Conservation (phyloP, 1,140 invertebrate species). For the Hetaerina americana region DNA sequence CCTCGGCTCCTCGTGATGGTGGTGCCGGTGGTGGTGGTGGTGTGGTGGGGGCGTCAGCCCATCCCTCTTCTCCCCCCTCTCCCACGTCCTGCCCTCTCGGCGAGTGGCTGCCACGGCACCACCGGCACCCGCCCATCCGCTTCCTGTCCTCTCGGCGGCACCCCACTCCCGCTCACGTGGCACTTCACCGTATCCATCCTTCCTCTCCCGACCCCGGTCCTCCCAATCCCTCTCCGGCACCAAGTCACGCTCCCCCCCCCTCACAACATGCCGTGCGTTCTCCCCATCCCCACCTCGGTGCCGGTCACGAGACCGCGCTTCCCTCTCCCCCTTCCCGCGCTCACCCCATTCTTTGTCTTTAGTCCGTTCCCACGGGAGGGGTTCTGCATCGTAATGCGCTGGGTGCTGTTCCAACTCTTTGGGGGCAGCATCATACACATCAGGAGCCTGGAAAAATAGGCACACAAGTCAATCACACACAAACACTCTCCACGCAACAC, state of each 20-base stretch:
- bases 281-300: slow-evolving; percentile 23
- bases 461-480: too few species aligned
- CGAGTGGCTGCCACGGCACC: slow-evolving; percentile 2
- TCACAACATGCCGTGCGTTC: slow-evolving; percentile 22
- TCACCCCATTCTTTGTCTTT: slow-evolving; percentile 28
- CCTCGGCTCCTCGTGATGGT: slow-evolving; percentile 14
- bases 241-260: slow-evolving; percentile 20
- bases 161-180: slow-evolving; percentile 29
- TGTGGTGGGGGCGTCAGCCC: slow-evolving; percentile 13
- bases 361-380: slow-evolving; percentile 11
- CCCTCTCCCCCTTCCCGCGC: slow-evolving; percentile 22
- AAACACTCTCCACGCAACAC: too few species aligned
- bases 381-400: slow-evolving; percentile 8
- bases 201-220: slow-evolving; percentile 24
- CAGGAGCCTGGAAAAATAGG: background rate
- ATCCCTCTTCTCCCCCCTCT: slow-evolving; percentile 16
- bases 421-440: background rate
- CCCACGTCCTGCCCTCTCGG: slow-evolving; percentile 7
- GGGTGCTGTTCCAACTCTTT: background rate
- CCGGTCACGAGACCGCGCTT: slow-evolving; percentile 24
- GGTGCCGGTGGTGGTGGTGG: slow-evolving; percentile 7
- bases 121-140: slow-evolving; percentile 6
- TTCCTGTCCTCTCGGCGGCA: slow-evolving; percentile 19
- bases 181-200: slow-evolving; percentile 12
- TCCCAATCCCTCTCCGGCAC: slow-evolving; percentile 22